Percentiles rank a stretch among this genome's conserved stretches.
These are phyloP conservation scores for Pygmarrhopalites habei DNA, from an alignment of 1,140 invertebrate genomes.

Conservation along the genomic window DNA sequence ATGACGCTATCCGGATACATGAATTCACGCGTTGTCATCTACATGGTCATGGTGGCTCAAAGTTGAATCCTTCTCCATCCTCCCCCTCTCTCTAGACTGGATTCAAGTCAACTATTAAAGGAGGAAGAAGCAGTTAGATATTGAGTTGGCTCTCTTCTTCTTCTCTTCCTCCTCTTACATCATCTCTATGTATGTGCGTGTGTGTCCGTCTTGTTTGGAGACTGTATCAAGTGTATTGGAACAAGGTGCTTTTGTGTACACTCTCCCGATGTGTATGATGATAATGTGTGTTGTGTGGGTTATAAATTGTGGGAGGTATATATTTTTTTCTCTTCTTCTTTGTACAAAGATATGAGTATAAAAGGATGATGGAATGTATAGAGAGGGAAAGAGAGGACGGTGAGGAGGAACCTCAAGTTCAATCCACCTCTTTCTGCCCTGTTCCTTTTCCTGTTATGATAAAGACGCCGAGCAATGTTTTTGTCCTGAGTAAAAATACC, in stretches of 20 bases:
- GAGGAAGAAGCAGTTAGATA: neutral
- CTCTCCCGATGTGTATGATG: neutral
- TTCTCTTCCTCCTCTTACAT: neutral
- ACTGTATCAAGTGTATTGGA: neutral
- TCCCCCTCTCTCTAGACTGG: neutral
- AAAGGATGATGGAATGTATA: neutral
- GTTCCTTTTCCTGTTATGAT: slow-evolving; percentile 12
- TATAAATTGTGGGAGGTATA: neutral
- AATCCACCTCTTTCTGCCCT: slow-evolving; percentile 5
- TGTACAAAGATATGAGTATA: neutral
- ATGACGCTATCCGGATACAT: slow-evolving; percentile 9
- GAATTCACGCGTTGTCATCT: slow-evolving; percentile 3
- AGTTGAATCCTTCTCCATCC: neutral
- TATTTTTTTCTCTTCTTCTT: neutral
- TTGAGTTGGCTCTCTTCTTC: neutral
- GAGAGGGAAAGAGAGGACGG: neutral
- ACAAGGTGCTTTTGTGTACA: neutral
- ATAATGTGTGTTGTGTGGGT: neutral
- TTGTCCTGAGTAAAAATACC: neutral
- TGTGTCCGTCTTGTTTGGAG: neutral
- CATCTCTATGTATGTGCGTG: neutral
- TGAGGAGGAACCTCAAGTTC: neutral
- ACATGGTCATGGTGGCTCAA: neutral
- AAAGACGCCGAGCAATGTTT: neutral
- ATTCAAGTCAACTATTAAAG: neutral